phyloP scores from a whole-genome alignment of 2,888 invertebrate species.

The Acanthosepion pharaonis region DNA sequence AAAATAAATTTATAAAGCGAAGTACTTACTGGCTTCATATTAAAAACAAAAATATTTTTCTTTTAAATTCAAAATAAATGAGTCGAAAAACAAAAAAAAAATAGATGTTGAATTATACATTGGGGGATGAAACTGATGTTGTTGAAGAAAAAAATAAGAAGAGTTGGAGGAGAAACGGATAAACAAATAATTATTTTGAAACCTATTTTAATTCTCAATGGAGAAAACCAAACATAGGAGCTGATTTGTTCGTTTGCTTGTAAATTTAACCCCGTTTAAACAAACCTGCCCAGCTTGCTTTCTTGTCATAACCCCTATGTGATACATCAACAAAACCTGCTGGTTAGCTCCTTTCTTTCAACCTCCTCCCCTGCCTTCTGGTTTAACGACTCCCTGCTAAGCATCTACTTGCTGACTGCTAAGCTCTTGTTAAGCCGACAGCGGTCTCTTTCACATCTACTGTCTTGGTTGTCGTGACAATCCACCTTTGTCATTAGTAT shows the following conservation, averaged over 20 bases:
- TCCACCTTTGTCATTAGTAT: not conserved
- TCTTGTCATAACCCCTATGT: not conserved
- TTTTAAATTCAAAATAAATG: too few relatives aligned
- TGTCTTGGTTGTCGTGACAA: not conserved
- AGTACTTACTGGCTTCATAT: too few relatives aligned
- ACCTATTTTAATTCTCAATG: too few relatives aligned
- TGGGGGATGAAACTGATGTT: too few relatives aligned
- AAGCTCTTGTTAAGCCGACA: slow-evolving; percentile 10
- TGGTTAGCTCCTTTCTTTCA: not conserved
- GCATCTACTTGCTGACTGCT: not conserved
- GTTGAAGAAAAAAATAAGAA: too few relatives aligned
- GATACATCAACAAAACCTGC: not conserved
- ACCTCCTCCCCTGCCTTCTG: not conserved
- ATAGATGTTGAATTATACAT: too few relatives aligned
- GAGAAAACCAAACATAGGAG: not conserved
- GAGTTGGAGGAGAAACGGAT: too few relatives aligned
- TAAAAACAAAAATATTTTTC: too few relatives aligned
- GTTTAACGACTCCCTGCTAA: not conserved
- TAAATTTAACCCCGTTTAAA: not conserved
- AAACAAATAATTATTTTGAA: too few relatives aligned
- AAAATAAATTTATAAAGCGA: too few relatives aligned
- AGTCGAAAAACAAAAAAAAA: too few relatives aligned
- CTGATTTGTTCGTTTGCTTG: not conserved
- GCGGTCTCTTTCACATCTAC: not conserved
- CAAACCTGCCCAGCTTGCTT: not conserved